Evolutionary conservation across 2,113 vertebrate genomes (phyloP).

Genomic region (Orycteropus afer): DNA sequence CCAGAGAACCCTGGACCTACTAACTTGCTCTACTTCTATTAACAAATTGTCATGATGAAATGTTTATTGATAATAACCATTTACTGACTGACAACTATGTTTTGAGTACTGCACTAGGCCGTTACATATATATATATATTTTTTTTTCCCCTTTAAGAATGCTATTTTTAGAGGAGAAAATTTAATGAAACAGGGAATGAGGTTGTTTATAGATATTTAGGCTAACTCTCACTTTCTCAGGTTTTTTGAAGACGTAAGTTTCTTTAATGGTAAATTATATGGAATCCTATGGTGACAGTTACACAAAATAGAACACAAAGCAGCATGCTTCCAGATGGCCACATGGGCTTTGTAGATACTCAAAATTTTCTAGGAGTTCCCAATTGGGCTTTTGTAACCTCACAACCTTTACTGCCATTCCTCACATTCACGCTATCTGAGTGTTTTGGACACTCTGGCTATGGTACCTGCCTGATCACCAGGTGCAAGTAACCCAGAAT

Average conservation of each 20-base stretch:
- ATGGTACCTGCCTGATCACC: neutral
- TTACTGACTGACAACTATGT: neutral
- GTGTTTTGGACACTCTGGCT: neutral
- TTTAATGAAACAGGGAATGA: neutral
- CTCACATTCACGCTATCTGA: too few relatives aligned
- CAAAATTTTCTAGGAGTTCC: neutral
- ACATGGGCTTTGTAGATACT: neutral
- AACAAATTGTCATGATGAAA: neutral
- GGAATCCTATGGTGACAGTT: neutral
- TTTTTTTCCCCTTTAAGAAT: slow-evolving; percentile 18
- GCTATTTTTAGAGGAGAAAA: neutral
- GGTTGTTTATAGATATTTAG: neutral
- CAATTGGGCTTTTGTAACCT: neutral
- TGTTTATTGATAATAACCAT: neutral
- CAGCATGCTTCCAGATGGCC: too few relatives aligned
- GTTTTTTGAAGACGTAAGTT: neutral
- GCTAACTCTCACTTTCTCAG: neutral
- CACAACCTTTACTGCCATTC: neutral
- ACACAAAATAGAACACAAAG: neutral
- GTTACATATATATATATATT: neutral
- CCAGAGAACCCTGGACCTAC: neutral
- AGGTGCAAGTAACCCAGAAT: neutral
- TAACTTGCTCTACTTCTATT: neutral
- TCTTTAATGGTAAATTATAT: neutral
- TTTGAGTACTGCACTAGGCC: neutral